Evolutionary conservation across 2,797 vertebrate species (phyloP).

Genomic region (Xerus rutilus): DNA sequence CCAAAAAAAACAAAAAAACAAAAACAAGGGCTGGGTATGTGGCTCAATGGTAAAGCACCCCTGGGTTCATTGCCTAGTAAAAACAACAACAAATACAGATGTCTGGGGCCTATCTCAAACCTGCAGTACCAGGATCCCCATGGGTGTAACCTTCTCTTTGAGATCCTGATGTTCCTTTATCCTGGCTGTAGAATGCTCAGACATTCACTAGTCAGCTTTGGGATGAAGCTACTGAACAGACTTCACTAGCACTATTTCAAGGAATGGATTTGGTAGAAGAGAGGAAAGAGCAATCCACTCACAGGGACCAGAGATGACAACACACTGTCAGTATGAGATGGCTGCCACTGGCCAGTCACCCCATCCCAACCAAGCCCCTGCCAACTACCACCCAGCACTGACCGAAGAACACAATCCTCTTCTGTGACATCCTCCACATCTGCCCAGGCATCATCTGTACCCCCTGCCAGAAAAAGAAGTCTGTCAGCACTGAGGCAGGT

Average conservation of each 20-base stretch:
- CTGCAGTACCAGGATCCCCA: neutral
- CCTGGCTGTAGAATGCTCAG: neutral
- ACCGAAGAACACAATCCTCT: constrained; percentile 94
- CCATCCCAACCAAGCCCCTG: neutral
- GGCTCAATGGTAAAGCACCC: too few species aligned
- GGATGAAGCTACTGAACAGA: neutral
- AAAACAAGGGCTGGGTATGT: too few species aligned
- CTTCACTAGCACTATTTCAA: neutral
- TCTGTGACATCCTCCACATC: constrained; percentile 94
- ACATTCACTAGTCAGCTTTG: neutral
- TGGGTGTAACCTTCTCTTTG: neutral
- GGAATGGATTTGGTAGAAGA: neutral
- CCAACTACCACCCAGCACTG: constrained; percentile 77
- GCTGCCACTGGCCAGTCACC: neutral
- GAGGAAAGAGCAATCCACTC: neutral
- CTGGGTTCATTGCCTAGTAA: too few species aligned
- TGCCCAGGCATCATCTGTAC: constrained; percentile 94
- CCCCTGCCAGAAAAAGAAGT: constrained; percentile 89
- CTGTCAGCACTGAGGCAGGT: neutral
- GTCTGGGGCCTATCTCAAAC: neutral
- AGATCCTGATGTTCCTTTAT: neutral
- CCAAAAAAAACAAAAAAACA: too few species aligned
- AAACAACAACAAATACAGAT: neutral
- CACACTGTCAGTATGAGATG: neutral
- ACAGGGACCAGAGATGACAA: neutral